Evolutionary conservation across 2,797 vertebrate genomes (phyloP).

Genomic region (Eremophila alpestris): DNA sequence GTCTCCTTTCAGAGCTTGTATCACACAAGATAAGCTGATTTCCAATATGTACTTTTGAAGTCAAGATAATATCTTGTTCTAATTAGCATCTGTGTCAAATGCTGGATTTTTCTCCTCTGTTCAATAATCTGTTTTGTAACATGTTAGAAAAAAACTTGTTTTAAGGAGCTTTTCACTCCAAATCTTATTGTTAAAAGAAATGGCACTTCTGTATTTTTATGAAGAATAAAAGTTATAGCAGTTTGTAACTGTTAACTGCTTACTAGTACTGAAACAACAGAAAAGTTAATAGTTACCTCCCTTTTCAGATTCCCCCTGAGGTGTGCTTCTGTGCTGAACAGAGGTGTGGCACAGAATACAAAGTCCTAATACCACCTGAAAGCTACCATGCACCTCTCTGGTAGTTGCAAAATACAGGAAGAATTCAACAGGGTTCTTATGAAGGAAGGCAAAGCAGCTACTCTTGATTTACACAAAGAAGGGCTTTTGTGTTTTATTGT

Average conservation of each 20-base stretch:
- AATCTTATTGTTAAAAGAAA: background rate
- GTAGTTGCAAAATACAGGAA: background rate
- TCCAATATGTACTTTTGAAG: background rate
- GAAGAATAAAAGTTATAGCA: background rate
- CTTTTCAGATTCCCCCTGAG: background rate
- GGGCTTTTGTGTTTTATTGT: background rate
- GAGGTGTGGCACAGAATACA: background rate
- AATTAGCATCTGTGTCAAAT: background rate
- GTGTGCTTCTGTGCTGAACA: background rate
- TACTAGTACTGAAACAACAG: background rate
- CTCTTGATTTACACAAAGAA: background rate
- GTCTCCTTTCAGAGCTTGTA: background rate
- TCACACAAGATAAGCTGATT: background rate
- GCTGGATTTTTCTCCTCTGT: background rate
- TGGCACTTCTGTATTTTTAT: background rate
- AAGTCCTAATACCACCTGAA: background rate
- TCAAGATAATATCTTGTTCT: background rate
- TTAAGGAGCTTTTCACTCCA: background rate
- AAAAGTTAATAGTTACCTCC: background rate
- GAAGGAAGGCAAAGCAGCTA: background rate
- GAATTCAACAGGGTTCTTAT: background rate
- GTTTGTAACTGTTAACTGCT: background rate
- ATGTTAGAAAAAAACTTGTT: background rate
- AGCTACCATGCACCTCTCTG: background rate
- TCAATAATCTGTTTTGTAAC: background rate